A percentile compares a stretch with the other conserved stretches of the same genome.
Conservation (phyloP, 2,888 invertebrate genomes). For the Drepanosiphum platanoidis region DNA sequence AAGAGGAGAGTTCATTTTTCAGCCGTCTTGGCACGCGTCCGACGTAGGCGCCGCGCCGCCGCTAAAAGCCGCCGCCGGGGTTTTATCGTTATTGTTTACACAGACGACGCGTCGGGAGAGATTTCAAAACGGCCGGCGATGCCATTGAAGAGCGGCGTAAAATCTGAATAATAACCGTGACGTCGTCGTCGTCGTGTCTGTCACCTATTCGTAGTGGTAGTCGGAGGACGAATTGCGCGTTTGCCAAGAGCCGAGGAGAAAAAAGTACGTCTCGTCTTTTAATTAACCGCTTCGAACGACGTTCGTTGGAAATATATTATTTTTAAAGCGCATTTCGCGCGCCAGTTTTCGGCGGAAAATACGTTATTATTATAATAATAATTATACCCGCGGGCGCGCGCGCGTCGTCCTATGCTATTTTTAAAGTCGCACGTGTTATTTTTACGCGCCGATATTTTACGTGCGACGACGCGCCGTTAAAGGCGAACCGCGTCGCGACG, state of each 20-base stretch:
- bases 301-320: conserved; percentile 4
- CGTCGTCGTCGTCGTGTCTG: background rate
- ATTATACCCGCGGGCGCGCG: no score
- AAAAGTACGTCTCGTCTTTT: background rate
- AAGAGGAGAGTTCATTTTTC: conserved; percentile 34
- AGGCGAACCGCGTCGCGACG: no score
- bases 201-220: conserved; percentile 8
- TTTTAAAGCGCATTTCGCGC: background rate
- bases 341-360: conserved; percentile 19
- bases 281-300: background rate
- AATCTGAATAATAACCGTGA: conserved; percentile 23
- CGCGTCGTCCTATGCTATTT: background rate
- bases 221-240: conserved; percentile 22
- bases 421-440: background rate
- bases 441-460: background rate
- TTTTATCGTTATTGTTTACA: no score
- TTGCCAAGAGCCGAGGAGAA: no score
- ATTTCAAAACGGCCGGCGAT: background rate
- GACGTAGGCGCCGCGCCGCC: conserved; percentile 40
- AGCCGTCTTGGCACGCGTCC: conserved; percentile 34
- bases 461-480: no score
- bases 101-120: background rate
- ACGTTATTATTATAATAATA: background rate
- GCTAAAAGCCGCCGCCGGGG: conserved; percentile 10
- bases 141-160: background rate